Evolutionary conservation across 1,140 invertebrate genomes (phyloP), one percentile per base, ranked within the genome.

Genomic region (Pomacea maculata): DNA sequence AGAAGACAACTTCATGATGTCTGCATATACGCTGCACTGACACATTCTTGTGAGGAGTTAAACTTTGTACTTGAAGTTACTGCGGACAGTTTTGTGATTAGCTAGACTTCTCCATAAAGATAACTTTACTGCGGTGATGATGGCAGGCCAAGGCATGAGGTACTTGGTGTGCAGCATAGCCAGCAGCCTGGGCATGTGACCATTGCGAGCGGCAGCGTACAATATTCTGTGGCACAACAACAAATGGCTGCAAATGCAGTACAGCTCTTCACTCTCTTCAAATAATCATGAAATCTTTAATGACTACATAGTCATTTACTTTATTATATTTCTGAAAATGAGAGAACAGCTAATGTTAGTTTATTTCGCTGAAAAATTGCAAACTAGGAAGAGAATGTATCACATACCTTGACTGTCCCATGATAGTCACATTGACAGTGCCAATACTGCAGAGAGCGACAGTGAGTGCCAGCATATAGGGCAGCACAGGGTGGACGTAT

Each of bases 101-200:
- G 57, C 57, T 61, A 61, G 15, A 61, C 15, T 61, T 61, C 57
- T 61, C 34, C 34, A 45, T 45, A 45, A 65, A 65, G 3, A 65
- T 34, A 77, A 76, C 75, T 77, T 83, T 80, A 95, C 95, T 93
- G 98, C 96, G 85, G 95, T 95, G 55, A 98, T 92, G 71, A 97
- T 96, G 72, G 97, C 96, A 4, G 97, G 96, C 19, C 96, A 95
- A 17, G 97, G 97, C 0, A 97, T 98, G 68, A 96, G 92, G 82
- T 95, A 94, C 80, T 94, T 93, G 8, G 95, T 93, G 92, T 97
- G 96, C 83, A 98, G 97, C 96, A 98, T 98, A 1, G 96, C 97
- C 70, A 98, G 91, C 88, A 98, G 94, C 92, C 96, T 95, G 0
- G 97, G 97, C 97, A 99, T 97, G 92, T 99, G 97, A 72, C 96